Conservation (phyloP, 1,140 invertebrate species). For the Lepidurus couesii region DNA sequence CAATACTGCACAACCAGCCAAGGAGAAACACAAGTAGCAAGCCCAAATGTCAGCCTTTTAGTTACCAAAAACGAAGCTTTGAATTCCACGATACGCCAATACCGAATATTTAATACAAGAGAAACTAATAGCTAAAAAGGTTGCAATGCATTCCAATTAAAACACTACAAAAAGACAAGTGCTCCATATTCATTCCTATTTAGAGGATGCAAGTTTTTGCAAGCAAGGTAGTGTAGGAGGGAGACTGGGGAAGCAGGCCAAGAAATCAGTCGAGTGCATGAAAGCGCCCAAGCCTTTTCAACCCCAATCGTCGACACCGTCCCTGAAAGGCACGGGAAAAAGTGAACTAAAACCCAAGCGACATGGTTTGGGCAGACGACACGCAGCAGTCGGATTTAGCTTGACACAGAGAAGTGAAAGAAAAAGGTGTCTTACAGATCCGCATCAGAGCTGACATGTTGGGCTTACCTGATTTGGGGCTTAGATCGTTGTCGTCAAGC, state of each 20-base stretch:
- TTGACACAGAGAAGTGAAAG: background rate
- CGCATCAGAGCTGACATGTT: background rate
- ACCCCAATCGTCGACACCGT: background rate
- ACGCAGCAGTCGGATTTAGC: background rate
- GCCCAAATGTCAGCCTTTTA: background rate
- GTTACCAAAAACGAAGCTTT: background rate
- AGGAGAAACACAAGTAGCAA: background rate
- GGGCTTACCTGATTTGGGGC: background rate
- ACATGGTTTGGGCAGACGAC: background rate
- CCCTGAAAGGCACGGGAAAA: background rate
- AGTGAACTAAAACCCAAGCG: background rate
- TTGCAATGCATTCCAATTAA: too few relatives aligned
- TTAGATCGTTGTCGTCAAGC: constrained; percentile 2
- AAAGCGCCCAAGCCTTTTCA: background rate
- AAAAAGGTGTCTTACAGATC: background rate
- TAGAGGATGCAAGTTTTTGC: background rate
- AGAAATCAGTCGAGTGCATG: background rate
- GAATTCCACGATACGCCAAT: background rate
- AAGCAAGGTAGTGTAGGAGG: background rate
- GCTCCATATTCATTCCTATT: background rate
- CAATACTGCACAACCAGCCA: background rate
- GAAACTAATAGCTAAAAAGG: too few relatives aligned
- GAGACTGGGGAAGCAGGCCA: background rate
- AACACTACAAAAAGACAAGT: too few relatives aligned
- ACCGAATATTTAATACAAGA: too few relatives aligned